These are phyloP conservation scores for Phymatocera aterrima DNA, from an alignment of 2,888 invertebrate species.

Conservation along the genomic window DNA sequence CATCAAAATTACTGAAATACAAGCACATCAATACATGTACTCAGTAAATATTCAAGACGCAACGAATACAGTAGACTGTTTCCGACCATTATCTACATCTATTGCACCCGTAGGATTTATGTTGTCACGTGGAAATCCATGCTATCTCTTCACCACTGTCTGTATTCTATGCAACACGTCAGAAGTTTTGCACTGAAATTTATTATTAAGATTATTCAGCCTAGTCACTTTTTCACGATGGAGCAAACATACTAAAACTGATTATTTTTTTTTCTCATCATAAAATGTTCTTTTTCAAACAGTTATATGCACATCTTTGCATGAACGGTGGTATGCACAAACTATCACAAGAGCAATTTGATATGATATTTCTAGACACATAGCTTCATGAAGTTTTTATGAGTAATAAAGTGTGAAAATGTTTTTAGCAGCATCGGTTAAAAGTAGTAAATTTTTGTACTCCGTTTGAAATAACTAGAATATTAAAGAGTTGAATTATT, in stretches of 20 bases:
- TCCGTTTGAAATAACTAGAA: constrained; percentile 7
- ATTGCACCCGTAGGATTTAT: neutral
- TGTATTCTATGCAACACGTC: neutral
- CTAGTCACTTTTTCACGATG: neutral
- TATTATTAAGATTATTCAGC: neutral
- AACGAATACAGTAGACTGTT: too few species aligned
- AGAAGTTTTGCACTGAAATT: neutral
- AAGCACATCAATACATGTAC: neutral
- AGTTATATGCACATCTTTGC: too few species aligned
- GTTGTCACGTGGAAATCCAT: neutral
- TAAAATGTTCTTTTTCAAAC: too few species aligned
- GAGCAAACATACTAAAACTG: neutral
- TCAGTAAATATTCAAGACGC: neutral
- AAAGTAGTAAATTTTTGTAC: neutral
- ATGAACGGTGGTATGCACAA: too few species aligned
- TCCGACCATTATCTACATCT: neutral
- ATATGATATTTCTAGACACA: too few species aligned
- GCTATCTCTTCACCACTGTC: neutral
- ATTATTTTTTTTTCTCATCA: too few species aligned
- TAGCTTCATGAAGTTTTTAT: too few species aligned
- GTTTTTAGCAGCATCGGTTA: neutral
- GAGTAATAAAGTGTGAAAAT: neutral
- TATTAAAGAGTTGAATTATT: neutral
- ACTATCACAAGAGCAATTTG: too few species aligned
- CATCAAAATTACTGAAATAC: neutral